Base-by-base conservation (phyloP, 1,140 invertebrate genomes). In the Tetraneura akinire region DNA sequence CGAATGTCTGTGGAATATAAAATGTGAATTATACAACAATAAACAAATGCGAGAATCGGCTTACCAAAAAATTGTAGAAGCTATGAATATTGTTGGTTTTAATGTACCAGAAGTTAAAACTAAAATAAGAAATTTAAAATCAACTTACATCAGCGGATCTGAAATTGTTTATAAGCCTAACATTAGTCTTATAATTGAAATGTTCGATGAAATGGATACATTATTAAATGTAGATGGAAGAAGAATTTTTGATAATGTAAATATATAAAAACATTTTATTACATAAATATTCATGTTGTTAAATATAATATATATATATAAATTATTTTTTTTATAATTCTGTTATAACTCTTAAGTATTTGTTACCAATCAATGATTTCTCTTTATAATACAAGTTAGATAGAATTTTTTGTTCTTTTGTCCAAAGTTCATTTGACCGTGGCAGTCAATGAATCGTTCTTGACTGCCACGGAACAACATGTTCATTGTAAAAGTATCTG, bases 381-480 rank as follows among this genome's bases (percentile, higher is more conserved):
- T 55, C 21, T 55, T 55, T 55, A 55, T n/a, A 10, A 21, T 21
- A 23, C 0, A n/a, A 55, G n/a, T 55, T 21, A 10, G n/a, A n/a
- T 53, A 53, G 1, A 53, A 3, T 55, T 21, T 55, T 21, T 21
- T 21, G n/a, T 55, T n/a, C 10, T 55, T 51, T 18, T 51, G n/a
- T 51, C 49, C n/a, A 51, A 51, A n/a, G n/a, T 18, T 51, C n/a
- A 51, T 18, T 18, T 51, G 49, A 18, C 49, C 1, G 49, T n/a
- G 0, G 16, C 10, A 68, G 42, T 66, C 32, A 68, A 68, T 68
- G 32, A 68, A 68, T 42, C 64, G 42, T 68, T 68, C 32, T 81
- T 32, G 70, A 68, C 47, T 83, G 82, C 82, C 82, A 83, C n/a
- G 81, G 29, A 9, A 83, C 80, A 80, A 66, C 53, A 66, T 80